A percentile compares a stretch with the other conserved stretches of the same genome.
These are phyloP conservation scores for Halcyon smyrnensis DNA, from an alignment of 2,797 vertebrate genomes.

Conservation along the genomic window DNA sequence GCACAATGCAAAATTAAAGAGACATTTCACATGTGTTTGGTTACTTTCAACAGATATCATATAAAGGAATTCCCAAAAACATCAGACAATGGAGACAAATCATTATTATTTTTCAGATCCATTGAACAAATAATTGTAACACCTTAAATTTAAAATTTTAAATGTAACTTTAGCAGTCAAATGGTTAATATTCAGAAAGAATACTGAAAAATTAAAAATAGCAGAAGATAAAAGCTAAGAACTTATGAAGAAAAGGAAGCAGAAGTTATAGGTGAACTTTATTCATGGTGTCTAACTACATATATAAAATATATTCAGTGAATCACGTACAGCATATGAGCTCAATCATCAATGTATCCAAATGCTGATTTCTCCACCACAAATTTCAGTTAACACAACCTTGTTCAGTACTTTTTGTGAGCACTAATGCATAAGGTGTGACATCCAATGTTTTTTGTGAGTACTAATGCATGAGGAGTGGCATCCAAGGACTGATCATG, in stretches of 20 bases:
- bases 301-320: neutral
- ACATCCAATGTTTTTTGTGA: neutral
- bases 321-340: neutral
- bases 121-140: neutral
- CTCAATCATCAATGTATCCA: neutral
- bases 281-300: neutral
- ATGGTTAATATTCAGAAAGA: neutral
- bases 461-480: neutral
- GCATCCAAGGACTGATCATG: neutral
- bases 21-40: neutral
- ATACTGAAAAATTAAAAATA: neutral
- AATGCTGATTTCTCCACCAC: neutral
- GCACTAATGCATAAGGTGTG: neutral
- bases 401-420: neutral
- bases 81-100: neutral
- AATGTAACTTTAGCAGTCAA: neutral
- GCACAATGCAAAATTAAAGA: neutral
- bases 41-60: neutral
- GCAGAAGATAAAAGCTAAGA: neutral
- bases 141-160: neutral
- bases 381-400: neutral
- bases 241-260: neutral
- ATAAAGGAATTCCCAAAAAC: neutral
- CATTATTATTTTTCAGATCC: neutral
- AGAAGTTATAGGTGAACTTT: neutral